Evolutionary conservation across 2,113 vertebrate species (phyloP).

Genomic region (Hippocampus zosterae): DNA sequence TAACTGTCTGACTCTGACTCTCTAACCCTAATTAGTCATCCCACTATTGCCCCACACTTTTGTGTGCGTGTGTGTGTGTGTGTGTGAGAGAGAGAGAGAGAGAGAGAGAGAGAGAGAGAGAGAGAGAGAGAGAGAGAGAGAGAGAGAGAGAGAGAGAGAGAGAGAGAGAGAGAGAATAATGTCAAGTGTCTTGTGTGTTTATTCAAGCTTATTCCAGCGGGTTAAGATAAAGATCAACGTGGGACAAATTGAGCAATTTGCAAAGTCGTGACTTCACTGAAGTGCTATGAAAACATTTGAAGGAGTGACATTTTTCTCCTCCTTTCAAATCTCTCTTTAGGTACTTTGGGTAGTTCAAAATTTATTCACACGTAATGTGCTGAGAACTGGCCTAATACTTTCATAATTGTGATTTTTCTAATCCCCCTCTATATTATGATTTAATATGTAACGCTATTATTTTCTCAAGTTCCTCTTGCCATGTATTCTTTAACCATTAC

Average conservation of each 20-base stretch:
- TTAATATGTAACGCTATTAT: no score
- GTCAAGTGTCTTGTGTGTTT: slow-evolving; percentile 20
- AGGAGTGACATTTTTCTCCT: neutral
- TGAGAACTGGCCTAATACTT: no score
- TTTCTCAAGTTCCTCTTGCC: no score
- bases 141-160: neutral
- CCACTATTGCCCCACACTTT: no score
- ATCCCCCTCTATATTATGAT: no score
- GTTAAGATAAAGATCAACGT: neutral
- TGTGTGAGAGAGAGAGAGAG: neutral
- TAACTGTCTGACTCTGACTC: no score
- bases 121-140: neutral
- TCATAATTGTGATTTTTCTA: no score
- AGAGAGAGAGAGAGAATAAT: neutral
- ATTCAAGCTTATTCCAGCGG: slow-evolving; percentile 4
- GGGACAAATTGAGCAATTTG: neutral
- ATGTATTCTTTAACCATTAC: no score
- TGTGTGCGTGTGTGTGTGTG: no score
- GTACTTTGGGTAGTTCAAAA: neutral
- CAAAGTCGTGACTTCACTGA: neutral
- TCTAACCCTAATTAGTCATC: no score
- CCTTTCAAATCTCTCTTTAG: neutral
- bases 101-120: neutral
- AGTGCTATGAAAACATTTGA: slow-evolving; percentile 6
- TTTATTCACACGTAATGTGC: neutral